Evolutionary conservation across 2,888 invertebrate species (phyloP).

Genomic region (Amblyjoppa proteus): DNA sequence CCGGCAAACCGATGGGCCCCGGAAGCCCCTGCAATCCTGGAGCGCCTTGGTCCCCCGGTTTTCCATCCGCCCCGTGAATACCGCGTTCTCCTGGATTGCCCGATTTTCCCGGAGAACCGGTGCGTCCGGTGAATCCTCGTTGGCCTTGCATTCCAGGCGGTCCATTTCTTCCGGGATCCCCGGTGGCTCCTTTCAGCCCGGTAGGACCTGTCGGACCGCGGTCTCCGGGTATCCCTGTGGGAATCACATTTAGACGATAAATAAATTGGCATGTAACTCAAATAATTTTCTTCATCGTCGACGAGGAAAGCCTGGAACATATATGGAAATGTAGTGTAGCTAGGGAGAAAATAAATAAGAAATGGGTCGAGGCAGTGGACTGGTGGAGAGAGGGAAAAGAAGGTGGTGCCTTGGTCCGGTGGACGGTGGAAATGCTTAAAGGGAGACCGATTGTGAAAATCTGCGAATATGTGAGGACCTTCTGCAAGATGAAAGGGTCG

Average conservation of each 20-base stretch:
- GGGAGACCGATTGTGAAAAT: background rate
- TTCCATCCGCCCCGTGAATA: slow-evolving; percentile 93
- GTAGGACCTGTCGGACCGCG: slow-evolving; percentile 87
- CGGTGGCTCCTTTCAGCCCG: slow-evolving; percentile 88
- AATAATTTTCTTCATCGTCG: background rate
- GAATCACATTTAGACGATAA: background rate
- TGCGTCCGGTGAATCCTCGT: slow-evolving; percentile 89
- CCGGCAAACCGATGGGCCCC: slow-evolving; percentile 91
- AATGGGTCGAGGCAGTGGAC: background rate
- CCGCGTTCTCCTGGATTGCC: slow-evolving; percentile 91
- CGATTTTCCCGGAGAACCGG: slow-evolving; percentile 90
- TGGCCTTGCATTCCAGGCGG: slow-evolving; percentile 87
- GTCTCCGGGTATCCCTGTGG: slow-evolving; percentile 89
- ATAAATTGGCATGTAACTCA: background rate
- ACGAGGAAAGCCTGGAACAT: background rate
- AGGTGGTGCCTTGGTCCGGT: background rate
- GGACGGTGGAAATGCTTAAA: background rate
- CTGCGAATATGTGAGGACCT: background rate
- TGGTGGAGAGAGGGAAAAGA: background rate
- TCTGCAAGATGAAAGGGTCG: background rate
- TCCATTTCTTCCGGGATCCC: slow-evolving; percentile 88
- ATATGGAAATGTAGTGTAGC: background rate
- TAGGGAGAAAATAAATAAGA: background rate
- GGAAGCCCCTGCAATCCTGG: slow-evolving; percentile 93
- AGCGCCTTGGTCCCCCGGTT: slow-evolving; percentile 93